Conservation (phyloP, 2,888 invertebrate genomes). For the Drosophila falleni region DNA sequence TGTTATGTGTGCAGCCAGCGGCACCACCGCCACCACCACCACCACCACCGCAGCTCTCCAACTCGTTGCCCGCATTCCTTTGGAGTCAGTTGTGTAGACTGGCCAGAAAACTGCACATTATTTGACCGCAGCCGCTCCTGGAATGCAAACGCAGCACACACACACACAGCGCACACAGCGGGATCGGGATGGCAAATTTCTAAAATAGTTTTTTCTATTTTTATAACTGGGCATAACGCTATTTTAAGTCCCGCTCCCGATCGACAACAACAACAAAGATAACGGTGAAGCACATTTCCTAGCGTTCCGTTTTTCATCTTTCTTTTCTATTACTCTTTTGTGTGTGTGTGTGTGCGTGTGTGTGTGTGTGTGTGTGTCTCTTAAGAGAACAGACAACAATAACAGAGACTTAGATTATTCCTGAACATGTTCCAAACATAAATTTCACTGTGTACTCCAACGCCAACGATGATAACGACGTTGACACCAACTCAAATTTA, state of each 20-base stretch:
- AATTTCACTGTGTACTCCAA: conserved; percentile 26
- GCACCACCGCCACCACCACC: not conserved
- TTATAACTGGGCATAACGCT: conserved; percentile 23
- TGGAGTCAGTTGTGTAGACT: conserved; percentile 18
- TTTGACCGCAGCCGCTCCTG: conserved; percentile 32
- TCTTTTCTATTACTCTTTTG: conserved; percentile 1
- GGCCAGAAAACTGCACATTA: conserved; percentile 15
- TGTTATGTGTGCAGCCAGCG: not conserved
- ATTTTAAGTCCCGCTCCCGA: conserved; percentile 33
- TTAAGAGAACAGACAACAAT: conserved; percentile 3
- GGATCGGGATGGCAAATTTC: not conserved
- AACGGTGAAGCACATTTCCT: conserved; percentile 2
- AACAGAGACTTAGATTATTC: conserved; percentile 11
- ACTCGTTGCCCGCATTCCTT: conserved; percentile 9
- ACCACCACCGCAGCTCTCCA: conserved; percentile 5
- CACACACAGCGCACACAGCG: not conserved
- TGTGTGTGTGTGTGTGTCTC: not conserved
- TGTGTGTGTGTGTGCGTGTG: not conserved
- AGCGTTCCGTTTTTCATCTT: conserved; percentile 3
- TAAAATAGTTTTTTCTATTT: conserved; percentile 45
- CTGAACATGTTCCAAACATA: conserved; percentile 7
- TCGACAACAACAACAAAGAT: conserved; percentile 6
- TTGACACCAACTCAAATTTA: conserved; percentile 29
- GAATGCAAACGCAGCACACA: not conserved
- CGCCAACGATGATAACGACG: conserved; percentile 25